Conservation (phyloP, 2,797 vertebrate genomes). For the Parauchenoglanis ngamensis region DNA sequence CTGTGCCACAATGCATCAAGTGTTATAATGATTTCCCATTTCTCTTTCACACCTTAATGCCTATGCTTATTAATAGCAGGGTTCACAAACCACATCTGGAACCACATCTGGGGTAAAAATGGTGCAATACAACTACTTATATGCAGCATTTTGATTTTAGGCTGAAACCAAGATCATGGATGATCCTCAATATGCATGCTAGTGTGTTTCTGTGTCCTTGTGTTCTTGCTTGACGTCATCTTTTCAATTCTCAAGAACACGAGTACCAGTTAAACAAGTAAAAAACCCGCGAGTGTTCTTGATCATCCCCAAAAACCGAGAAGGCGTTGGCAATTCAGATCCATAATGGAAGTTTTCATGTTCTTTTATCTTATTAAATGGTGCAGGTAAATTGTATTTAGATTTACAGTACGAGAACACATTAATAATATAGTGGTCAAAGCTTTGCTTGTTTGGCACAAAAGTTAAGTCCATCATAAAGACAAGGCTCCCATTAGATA, state of each 20-base stretch:
- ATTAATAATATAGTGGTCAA: background rate
- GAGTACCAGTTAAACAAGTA: background rate
- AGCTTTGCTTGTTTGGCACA: background rate
- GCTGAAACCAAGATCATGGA: background rate
- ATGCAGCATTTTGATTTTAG: background rate
- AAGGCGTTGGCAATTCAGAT: background rate
- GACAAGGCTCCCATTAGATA: background rate
- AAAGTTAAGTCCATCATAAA: background rate
- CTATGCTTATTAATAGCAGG: background rate
- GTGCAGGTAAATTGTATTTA: background rate
- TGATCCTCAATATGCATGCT: background rate
- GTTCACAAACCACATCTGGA: background rate
- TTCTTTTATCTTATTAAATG: background rate
- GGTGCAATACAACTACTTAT: background rate
- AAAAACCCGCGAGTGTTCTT: background rate
- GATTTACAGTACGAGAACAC: background rate
- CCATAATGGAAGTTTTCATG: background rate
- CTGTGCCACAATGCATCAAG: background rate
- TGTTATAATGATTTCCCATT: background rate
- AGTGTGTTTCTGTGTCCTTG: background rate
- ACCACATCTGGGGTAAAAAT: background rate
- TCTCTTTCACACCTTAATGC: background rate
- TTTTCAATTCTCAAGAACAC: background rate
- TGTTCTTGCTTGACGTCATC: background rate
- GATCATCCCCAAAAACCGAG: background rate